Conservation (phyloP, 2,113 vertebrate species). For the Phalacrocorax aristotelis region DNA sequence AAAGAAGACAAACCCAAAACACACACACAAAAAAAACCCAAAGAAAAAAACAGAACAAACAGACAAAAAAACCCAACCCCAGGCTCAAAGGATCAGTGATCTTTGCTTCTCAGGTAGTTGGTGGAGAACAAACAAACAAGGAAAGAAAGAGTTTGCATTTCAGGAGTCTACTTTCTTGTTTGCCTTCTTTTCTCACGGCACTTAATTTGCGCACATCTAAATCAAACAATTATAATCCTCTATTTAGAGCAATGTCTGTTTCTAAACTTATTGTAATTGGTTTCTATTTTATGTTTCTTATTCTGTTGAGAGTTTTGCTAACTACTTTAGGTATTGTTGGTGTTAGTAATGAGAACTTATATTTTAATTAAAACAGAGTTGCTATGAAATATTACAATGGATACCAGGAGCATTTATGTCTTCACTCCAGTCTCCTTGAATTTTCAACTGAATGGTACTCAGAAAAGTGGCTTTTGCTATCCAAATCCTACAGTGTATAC, state of each 20-base stretch:
- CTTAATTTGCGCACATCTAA: neutral
- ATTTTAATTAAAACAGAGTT: slow-evolving; percentile 19
- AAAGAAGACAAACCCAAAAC: neutral
- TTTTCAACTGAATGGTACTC: neutral
- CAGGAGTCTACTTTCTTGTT: neutral
- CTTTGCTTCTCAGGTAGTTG: neutral
- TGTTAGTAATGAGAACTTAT: neutral
- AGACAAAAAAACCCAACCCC: neutral
- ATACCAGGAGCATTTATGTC: neutral
- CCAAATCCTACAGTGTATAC: neutral
- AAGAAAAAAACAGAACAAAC: neutral
- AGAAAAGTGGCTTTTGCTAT: neutral
- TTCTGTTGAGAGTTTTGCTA: neutral
- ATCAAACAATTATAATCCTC: neutral
- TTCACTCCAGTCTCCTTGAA: neutral
- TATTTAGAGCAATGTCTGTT: neutral
- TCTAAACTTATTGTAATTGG: neutral
- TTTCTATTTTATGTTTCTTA: neutral
- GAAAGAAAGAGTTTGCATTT: neutral
- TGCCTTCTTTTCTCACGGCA: neutral
- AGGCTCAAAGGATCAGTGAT: neutral
- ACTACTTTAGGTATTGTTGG: neutral
- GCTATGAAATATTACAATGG: neutral
- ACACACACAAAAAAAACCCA: neutral
- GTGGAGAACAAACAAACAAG: neutral